Evolutionary conservation across 2,888 invertebrate genomes (phyloP).

Genomic region (Drosophila sordidapex): DNA sequence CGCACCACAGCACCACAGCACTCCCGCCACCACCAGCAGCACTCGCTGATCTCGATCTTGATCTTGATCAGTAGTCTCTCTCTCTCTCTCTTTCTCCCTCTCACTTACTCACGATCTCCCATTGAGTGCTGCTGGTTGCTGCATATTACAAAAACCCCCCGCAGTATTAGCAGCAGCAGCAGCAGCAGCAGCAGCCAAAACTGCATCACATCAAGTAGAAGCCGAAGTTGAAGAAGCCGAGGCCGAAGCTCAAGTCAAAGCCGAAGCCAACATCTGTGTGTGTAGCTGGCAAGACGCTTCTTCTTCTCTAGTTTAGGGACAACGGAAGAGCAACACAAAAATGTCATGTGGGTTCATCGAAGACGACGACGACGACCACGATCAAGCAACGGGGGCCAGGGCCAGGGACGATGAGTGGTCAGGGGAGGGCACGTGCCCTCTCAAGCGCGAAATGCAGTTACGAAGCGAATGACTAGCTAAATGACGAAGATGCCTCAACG

Average conservation of each 20-base stretch:
- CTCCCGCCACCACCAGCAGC: constrained; percentile 1
- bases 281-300: constrained; percentile 8
- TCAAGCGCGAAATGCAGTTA: constrained; percentile 78
- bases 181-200: constrained; percentile 22
- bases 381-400: neutral
- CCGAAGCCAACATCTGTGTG: constrained; percentile 19
- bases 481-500: constrained; percentile 47
- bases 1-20: constrained; percentile 9
- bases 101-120: neutral
- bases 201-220: constrained; percentile 21
- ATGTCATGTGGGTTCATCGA: constrained; percentile 76
- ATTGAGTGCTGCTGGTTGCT: constrained; percentile 9
- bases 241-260: neutral
- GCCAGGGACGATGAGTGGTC: neutral
- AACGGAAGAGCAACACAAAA: constrained; percentile 21
- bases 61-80: constrained; percentile 16
- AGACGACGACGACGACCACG: constrained; percentile 12
- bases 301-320: constrained; percentile 19
- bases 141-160: constrained; percentile 25
- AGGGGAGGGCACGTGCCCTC: constrained; percentile 73
- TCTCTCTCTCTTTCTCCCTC: neutral
- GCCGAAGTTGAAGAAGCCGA: constrained; percentile 1
- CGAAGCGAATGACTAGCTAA: constrained; percentile 48
- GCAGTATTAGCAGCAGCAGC: constrained; percentile 3
- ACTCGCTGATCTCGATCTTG: constrained; percentile 10